Base-by-base conservation (phyloP, 2,797 vertebrate genomes). In the Sebastes dallii region DNA sequence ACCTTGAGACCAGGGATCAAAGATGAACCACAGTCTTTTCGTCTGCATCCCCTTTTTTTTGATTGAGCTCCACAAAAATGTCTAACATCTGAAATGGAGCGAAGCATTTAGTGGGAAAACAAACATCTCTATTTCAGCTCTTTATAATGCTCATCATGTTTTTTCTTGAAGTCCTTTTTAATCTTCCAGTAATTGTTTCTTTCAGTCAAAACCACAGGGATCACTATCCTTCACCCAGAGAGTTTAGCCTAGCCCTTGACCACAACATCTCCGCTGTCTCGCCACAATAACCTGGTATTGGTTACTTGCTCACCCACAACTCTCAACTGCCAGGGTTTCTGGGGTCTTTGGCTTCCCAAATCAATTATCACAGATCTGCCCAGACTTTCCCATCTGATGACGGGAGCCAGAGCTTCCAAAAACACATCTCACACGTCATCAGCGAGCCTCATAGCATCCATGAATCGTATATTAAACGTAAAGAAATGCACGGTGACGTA, bases 261-360 rank as follows among this genome's bases (percentile, higher is more conserved):
- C 92, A 73, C 94, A 95, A 92, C 88, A 94, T 95, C 94, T 93
- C 93, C 79, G 83, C 93, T 90, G 94, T 94, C 94, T 95, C 78
- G 6, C 95, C 94, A 88, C 94, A 94, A 90, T 85, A 89, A 92
- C 88, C 88, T 88, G 88, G 88, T 90, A 83, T 84, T 84, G 91
- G 78, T 89, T 83, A 80, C 80, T 85, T 85, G 59, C 75, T 86
- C 70, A 78, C 78, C 79, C 85, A 85, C 85, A 85, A 78, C 81
- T 89, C 67, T 30, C 78, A 30, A 66, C 67, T 90, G 88, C 87
- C 89, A 86, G 86, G 73, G 88, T 81, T 91, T 88, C 77, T 84
- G 70, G 70, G 70, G 88, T 88, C 80, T 79, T 81, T 86, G 65
- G 82, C 87, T 92, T 88, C 90, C 78, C 83, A 76, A 81, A 93